Conservation (phyloP, 2,888 invertebrate species). For the Drosophila mercatorum region DNA sequence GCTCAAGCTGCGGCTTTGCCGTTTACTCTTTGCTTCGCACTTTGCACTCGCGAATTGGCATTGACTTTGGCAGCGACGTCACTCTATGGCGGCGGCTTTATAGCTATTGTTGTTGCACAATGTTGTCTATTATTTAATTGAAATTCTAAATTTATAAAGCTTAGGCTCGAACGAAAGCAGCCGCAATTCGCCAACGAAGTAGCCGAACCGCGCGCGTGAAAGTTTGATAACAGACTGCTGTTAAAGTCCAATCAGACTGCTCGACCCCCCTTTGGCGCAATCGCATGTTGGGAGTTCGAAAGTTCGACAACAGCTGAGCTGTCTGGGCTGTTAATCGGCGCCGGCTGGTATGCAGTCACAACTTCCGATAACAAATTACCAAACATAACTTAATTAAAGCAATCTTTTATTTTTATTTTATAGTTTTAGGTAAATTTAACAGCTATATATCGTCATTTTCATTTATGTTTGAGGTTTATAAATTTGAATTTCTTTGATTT, state of each 20-base stretch:
- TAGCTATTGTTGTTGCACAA: constrained; percentile 24
- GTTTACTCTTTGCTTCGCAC: constrained; percentile 6
- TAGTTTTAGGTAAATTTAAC: not conserved
- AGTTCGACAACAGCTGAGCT: constrained; percentile 50
- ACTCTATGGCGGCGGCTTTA: constrained; percentile 30
- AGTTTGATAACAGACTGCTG: constrained; percentile 54
- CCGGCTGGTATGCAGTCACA: constrained; percentile 28
- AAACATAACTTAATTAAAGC: not conserved
- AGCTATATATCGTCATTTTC: not conserved
- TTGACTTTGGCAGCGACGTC: constrained; percentile 13
- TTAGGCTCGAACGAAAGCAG: constrained; percentile 47
- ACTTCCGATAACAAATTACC: not conserved
- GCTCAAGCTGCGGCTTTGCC: constrained; percentile 20
- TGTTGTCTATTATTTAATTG: constrained; percentile 33
- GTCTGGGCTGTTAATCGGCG: constrained; percentile 20
- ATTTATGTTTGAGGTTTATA: not conserved
- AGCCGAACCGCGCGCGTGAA: constrained; percentile 51
- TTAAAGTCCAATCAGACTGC: constrained; percentile 32
- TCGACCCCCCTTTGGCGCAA: constrained; percentile 45
- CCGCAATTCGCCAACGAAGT: constrained; percentile 44
- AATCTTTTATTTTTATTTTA: not conserved
- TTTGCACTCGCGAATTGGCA: constrained; percentile 25
- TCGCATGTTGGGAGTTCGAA: constrained; percentile 43
- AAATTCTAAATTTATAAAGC: constrained; percentile 40
- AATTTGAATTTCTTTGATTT: not conserved